Base-by-base conservation (phyloP, 2,888 invertebrate genomes). In the Petrolisthes cinctipes region DNA sequence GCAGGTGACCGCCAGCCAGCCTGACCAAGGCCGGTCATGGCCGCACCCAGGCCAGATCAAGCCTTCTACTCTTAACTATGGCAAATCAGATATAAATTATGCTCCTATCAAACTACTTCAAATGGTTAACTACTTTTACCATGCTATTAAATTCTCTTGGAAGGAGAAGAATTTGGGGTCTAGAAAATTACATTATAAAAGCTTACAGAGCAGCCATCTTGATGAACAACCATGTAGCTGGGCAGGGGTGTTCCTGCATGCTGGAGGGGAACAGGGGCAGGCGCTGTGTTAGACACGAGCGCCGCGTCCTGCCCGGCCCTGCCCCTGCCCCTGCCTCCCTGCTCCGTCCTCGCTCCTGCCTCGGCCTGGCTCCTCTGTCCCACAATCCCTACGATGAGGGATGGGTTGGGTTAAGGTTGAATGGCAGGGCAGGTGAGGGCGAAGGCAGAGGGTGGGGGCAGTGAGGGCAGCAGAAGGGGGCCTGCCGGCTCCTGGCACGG, bases 41-140 rank as follows among this genome's bases (percentile, higher is more conserved):
- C 71, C n/a, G 71, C 20, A 71, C 71, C 80, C 68, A 81, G 85
- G 78, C 88, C 82, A 78, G 85, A 81, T 85, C 85, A 83, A 85
- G 85, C 85, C 87, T 51, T 83, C 89, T 82, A 85, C 85, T 89
- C 87, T 87, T 89, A 87, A 87, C 87, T 88, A 89, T 89, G 89
- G 87, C 89, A 89, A 89, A 89, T 89, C 89, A 85, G 87, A 89
- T 89, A 89, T 89, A 89, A 89, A 89, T 89, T 89, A 89, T 89
- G 89, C 89, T 88, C 84, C 89, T 89, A 89, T 89, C 83, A 87
- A 89, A 89, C 89, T 89, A 89, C 89, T 86, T 87, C 87, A 87
- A 86, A 89, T 89, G 89, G 85, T 88, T 89, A 85, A 89, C 87
- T 89, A 89, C 89, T 85, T 83, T 85, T 87, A 89, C 86, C 87